Evolutionary conservation across 2,888 invertebrate genomes (phyloP), one percentile per base, ranked within the genome.

Genomic region (Dugesia japonica): DNA sequence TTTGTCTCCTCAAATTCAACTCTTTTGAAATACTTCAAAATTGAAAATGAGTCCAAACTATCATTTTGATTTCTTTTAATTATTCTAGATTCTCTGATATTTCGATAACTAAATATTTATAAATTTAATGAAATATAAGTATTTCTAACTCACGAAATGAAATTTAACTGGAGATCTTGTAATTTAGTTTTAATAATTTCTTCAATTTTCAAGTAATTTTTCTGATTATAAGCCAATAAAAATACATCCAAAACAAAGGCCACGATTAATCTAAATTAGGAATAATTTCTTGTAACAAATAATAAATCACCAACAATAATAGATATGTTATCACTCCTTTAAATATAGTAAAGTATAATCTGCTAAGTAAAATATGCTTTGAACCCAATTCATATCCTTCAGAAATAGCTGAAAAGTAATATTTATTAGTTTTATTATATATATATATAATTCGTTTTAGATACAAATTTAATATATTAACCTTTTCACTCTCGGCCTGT

Each of bases 181-280:
- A 56, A 56, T 56, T 56, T 56, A 7, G 4, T n/a, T 20, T 56
- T 56, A 20, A 56, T n/a, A 7, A 56, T 4, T n/a, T 56, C 56
- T 56, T 56, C 56, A 23, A 56, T 56, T n/a, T 56, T 56, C 20
- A 56, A 23, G 17, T 4, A 20, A n/a, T n/a, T 23, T 56, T 56
- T 56, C 56, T 56, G 56, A 56, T 56, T 56, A 56, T 56, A 56
- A n/a, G 56, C 56, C 1, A 56, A n/a, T 56, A 56, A 56, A 56
- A 56, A 56, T 23, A 56, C 56, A n/a, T 56, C 56, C 56, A 56
- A 23, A 9, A 56, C 56, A 56, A 56, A 56, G n/a, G 56, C 56
- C 1, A 56, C 56, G 4, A 56, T 56, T 20, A 56, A 23, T 56
- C 56, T 56, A 56, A n/a, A 20, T 56, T 56, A 7, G 4, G 7